A percentile compares a stretch with the other conserved stretches of the same genome.
These are phyloP conservation scores for Pterostichus niger DNA, from an alignment of 2,888 invertebrate species.

Conservation along the genomic window DNA sequence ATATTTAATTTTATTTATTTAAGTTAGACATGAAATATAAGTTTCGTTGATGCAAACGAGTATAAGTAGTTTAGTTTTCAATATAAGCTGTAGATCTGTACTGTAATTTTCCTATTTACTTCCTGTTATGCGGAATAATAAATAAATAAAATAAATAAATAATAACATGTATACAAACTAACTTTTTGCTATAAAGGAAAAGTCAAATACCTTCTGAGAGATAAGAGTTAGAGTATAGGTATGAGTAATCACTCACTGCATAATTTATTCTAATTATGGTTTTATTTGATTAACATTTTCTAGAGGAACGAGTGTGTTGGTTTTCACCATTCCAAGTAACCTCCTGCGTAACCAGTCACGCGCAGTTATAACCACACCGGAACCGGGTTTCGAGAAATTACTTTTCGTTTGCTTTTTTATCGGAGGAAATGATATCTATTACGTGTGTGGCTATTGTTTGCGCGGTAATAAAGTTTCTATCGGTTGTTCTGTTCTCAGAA, in stretches of 20 bases:
- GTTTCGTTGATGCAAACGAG: too few relatives aligned
- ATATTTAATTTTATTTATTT: too few relatives aligned
- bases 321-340: constrained; percentile 5
- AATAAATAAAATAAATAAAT: too few relatives aligned
- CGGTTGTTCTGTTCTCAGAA: constrained; percentile 36
- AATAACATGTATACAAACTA: too few relatives aligned
- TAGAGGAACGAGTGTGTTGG: constrained; percentile 5
- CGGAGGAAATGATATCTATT: constrained; percentile 46
- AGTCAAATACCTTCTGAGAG: not conserved
- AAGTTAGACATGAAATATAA: too few relatives aligned
- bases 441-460: constrained; percentile 55
- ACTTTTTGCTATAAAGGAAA: too few relatives aligned
- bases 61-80: too few relatives aligned
- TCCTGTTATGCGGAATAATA: not conserved
- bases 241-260: not conserved
- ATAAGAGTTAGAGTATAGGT: not conserved
- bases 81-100: too few relatives aligned
- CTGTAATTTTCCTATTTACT: too few relatives aligned
- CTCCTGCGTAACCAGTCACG: constrained; percentile 4
- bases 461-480: constrained; percentile 48
- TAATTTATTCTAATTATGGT: constrained; percentile 11
- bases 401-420: constrained; percentile 39
- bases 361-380: constrained; percentile 5
- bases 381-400: constrained; percentile 22
- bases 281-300: constrained; percentile 8